These are phyloP conservation scores for Ramphastos sulfuratus DNA, from an alignment of 2,113 vertebrate genomes.

Conservation along the genomic window DNA sequence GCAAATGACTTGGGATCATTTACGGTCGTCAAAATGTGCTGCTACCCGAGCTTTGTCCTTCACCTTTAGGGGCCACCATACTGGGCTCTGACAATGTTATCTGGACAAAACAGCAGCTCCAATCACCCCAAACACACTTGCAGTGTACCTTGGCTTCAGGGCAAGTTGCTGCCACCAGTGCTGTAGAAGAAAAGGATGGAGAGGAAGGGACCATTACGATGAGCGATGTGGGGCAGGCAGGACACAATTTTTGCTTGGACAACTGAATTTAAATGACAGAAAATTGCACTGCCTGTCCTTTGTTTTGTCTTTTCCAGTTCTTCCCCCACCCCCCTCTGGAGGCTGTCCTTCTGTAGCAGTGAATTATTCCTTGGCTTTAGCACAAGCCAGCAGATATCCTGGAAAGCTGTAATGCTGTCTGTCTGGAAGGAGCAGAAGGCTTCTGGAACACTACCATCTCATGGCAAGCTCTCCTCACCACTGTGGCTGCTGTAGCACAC, in stretches of 20 bases:
- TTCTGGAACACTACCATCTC: conserved; percentile 3
- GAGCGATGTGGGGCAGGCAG: background rate
- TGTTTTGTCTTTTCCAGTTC: background rate
- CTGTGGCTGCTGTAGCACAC: background rate
- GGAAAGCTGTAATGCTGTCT: accelerated
- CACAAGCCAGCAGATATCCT: background rate
- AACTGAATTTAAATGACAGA: conserved; percentile 1
- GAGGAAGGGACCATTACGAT: background rate
- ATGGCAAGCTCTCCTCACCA: background rate
- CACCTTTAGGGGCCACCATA: conserved; percentile 1
- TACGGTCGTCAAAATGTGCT: conserved; percentile 37
- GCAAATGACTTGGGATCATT: conserved; percentile 34
- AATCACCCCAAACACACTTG: conserved; percentile 1
- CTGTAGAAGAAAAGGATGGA: background rate
- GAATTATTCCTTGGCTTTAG: background rate
- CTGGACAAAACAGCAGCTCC: conserved; percentile 45
- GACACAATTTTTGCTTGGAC: conserved; percentile 7
- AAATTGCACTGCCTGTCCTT: background rate
- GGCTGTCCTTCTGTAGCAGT: background rate
- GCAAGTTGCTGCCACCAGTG: background rate
- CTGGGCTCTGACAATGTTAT: conserved; percentile 63
- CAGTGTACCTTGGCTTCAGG: conserved; percentile 1
- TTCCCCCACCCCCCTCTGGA: background rate
- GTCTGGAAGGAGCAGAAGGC: background rate
- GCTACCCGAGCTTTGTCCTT: conserved; percentile 43